Evolutionary conservation across 2,797 vertebrate genomes (phyloP), one percentile per base, ranked within the genome.

Genomic region (Gambelia wislizenii): DNA sequence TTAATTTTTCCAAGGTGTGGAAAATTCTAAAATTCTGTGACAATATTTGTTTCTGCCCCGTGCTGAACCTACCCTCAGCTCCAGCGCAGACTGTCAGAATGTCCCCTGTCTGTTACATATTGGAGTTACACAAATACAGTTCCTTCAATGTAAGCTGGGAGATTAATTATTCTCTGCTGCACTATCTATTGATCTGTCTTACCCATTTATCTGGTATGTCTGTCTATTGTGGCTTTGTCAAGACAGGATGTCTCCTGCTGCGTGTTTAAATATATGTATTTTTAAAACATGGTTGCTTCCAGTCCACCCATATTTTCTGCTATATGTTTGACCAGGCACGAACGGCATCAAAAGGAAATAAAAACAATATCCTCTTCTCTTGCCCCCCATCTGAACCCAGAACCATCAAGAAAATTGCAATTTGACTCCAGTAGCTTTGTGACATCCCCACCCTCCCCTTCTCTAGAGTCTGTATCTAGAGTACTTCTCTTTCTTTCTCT

Each of bases 241-340:
- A 0, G 0, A 77, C 72, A 84, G 18, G 39, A 13, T n/a, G 9
- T 18, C 54, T 33, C 61, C 49, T 33, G 72, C 42, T 30, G n/a
- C 36, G 74, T 85, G 75, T 67, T 79, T 89, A 89, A 85, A 85
- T 74, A 85, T 88, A 93, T 79, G 76, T 89, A 81, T 89, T 61
- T 56, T 79, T 75, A 81, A 75, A 80, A 74, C 42, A 59, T 5
- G 52, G 5, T 87, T 91, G 85, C 64, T 70, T 91, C 87, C 44
- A 49, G 33, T 52, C 80, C 89, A 77, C 69, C 79, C 8, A 22
- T n/a, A 25, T 78, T 81, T 83, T 76, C 3, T 36, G 76, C 91
- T 64, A 33, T 44, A 91, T 67, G 30, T 91, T 89, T 91, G 82
- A 82, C 0, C 0, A 80, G 52, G 72, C 87, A 67, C 1, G 80